These are phyloP conservation scores for Nycticryphes semicollaris DNA, from an alignment of 2,113 vertebrate species.

Conservation along the genomic window DNA sequence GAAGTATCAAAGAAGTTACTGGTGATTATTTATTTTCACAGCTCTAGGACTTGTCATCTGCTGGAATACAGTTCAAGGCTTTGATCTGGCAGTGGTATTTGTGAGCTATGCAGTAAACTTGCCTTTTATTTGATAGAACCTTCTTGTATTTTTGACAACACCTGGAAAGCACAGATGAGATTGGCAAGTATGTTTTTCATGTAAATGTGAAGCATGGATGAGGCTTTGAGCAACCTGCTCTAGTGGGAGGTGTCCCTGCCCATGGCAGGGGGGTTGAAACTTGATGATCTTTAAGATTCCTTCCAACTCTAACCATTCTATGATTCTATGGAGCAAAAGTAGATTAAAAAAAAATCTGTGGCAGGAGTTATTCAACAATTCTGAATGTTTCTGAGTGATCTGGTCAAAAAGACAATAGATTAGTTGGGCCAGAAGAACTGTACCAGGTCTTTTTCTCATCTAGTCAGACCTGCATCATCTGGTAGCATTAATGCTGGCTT, in stretches of 20 bases:
- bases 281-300: too few relatives aligned
- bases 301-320: too few relatives aligned
- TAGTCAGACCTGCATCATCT: background rate
- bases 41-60: background rate
- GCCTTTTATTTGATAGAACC: background rate
- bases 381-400: background rate
- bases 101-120: background rate
- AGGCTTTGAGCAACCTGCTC: too few relatives aligned
- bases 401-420: background rate
- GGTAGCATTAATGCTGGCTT: background rate
- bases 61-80: background rate
- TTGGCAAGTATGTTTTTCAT: fast-evolving
- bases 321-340: background rate
- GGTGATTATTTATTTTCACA: background rate
- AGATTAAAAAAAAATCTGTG: too few relatives aligned
- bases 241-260: too few relatives aligned
- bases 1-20: background rate
- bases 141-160: background rate
- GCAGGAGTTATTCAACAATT: background rate
- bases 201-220: background rate
- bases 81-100: background rate
- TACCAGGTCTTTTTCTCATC: background rate
- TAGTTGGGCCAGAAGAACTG: background rate
- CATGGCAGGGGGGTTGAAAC: too few relatives aligned
- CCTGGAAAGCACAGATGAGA: background rate